Evolutionary conservation across 2,797 vertebrate species (phyloP), one percentile per base, ranked within the genome.

Genomic region (Pteropus rufus): DNA sequence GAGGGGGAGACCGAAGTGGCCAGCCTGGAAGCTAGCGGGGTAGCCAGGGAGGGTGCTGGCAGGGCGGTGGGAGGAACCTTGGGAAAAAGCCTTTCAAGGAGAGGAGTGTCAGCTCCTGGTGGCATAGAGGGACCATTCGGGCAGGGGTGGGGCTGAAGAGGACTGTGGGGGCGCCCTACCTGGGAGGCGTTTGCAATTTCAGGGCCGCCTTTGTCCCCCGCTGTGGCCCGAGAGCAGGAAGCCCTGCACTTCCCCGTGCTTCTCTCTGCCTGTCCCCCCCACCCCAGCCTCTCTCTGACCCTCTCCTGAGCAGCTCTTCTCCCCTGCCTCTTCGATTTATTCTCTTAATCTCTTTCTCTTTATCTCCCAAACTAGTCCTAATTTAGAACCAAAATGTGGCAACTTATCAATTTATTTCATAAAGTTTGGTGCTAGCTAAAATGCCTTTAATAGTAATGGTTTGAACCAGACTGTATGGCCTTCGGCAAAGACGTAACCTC

Each of bases 61-160:
- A 14, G 39, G 64, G 54, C 54, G 56, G 14, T 1, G 10, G 44
- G 26, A 49, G 64, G 23, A 16, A 31, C 29, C 58, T 31, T 39
- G 23, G 75, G 21, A 69, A 95, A 89, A 93, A 36, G 49, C 34
- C 41, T 84, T 87, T 67, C 24, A 10, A 21, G n/a, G 52, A 24
- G 1, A 62, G 26, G 46, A 6, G 10, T 23, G 39, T 54, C 34
- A 10, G 21, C 41, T 72, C 31, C 21, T 36, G 36, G 80, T n/a
- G 90, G 49, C 72, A 95, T 7, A 52, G 19, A 84, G 84, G 75
- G 14, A 2, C 46, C 56, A 39, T 10, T 4, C 2, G 15, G 18
- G 36, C 79, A 36, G 88, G 18, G 24, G 39, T 1, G 0, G 19
- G 41, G 65, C 49, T 44, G 56, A 26, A 34, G 70, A 60, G 39